Evolutionary conservation across 2,797 vertebrate species (phyloP).

Genomic region (Clarias pachynema): DNA sequence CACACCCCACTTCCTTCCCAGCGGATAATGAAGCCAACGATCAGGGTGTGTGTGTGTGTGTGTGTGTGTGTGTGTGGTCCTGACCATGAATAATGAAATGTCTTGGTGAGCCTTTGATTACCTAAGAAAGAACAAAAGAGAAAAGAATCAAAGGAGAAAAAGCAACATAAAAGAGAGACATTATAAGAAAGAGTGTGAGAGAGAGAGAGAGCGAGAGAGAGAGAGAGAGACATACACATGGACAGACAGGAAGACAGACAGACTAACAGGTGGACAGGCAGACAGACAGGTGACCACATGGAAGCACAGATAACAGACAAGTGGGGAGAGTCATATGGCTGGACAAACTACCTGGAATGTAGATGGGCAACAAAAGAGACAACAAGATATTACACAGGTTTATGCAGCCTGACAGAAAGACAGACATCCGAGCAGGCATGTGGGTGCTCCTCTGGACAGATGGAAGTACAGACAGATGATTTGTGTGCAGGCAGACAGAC

Average conservation of each 20-base stretch:
- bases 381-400: neutral
- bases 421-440: neutral
- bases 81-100: constrained; percentile 80
- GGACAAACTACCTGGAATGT: neutral
- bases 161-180: constrained; percentile 68
- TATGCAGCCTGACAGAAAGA: neutral
- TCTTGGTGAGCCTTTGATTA: constrained; percentile 77
- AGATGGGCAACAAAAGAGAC: neutral
- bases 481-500: too few species aligned
- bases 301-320: neutral
- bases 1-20: constrained; percentile 78
- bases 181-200: constrained; percentile 34
- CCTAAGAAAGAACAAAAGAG: constrained; percentile 77
- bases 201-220: neutral
- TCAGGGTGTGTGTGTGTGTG: constrained; percentile 3
- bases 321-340: neutral
- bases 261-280: constrained; percentile 6
- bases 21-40: constrained; percentile 43
- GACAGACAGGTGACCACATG: neutral
- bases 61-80: neutral
- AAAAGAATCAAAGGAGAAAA: constrained; percentile 75
- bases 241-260: neutral
- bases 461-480: neutral
- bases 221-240: neutral
- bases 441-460: neutral